These are phyloP conservation scores for Polymixis flavicincta DNA, from an alignment of 2,888 invertebrate genomes.

Conservation along the genomic window DNA sequence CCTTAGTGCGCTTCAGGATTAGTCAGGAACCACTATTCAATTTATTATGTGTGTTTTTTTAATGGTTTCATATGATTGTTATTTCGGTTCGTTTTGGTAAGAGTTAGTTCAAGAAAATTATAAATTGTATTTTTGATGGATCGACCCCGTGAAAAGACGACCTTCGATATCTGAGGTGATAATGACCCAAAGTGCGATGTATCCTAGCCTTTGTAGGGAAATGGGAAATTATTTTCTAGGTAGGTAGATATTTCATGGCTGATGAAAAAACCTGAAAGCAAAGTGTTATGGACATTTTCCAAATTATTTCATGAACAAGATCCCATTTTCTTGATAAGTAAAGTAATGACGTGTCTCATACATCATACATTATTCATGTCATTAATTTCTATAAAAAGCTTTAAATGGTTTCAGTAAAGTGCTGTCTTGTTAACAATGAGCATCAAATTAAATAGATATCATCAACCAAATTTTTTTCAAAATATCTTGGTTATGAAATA, in stretches of 20 bases:
- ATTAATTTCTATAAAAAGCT: conserved; percentile 26
- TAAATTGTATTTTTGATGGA: not conserved
- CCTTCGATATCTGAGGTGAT: not conserved
- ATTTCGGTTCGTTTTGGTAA: not conserved
- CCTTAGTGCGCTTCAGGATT: not conserved
- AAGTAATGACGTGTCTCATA: conserved; percentile 24
- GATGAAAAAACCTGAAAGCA: not conserved
- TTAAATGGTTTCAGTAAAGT: conserved; percentile 15
- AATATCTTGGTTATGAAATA: not conserved
- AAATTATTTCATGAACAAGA: conserved; percentile 19
- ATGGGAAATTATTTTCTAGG: not conserved
- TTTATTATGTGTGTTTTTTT: not conserved
- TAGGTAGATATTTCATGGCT: not conserved
- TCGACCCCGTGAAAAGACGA: not conserved
- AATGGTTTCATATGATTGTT: not conserved
- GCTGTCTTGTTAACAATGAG: conserved; percentile 15
- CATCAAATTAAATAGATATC: conserved; percentile 27
- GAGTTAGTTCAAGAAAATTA: not conserved
- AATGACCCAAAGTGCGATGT: not conserved
- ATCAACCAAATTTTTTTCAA: conserved; percentile 1
- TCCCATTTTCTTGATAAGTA: conserved; percentile 29
- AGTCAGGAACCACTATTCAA: not conserved
- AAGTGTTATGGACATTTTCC: conserved; percentile 10
- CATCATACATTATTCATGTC: conserved; percentile 40
- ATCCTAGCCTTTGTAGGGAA: not conserved